Percentiles rank a stretch among this genome's conserved stretches.
phyloP scores from a whole-genome alignment of 2,113 vertebrate species.

The Tupaia chinensis region DNA sequence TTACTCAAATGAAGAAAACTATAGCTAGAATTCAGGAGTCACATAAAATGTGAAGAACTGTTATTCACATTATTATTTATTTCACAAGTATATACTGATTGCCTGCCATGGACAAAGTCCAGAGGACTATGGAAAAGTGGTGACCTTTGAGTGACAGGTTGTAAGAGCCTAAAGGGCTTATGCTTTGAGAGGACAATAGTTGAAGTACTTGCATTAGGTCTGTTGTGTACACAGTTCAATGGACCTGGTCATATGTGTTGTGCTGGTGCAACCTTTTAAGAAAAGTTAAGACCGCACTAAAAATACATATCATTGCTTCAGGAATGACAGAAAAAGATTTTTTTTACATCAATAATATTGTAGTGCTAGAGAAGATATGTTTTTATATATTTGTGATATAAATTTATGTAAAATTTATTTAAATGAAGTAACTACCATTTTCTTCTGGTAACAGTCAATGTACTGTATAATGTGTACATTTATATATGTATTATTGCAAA shows the following conservation, averaged over 20 bases:
- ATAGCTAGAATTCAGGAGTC: not conserved
- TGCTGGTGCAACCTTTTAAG: not conserved
- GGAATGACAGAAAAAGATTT: not conserved
- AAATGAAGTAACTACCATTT: not conserved
- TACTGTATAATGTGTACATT: not conserved
- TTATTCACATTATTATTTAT: not conserved
- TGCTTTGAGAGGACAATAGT: not conserved
- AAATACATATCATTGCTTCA: not conserved
- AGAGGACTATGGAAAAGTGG: not conserved
- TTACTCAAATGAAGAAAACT: not conserved
- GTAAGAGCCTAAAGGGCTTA: not conserved
- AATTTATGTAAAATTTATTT: not conserved
- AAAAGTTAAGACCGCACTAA: not conserved
- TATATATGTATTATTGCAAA: not conserved
- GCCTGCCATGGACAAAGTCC: not conserved
- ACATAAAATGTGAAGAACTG: not conserved
- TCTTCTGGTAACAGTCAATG: not conserved
- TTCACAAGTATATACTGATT: not conserved
- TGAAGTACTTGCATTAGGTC: not conserved
- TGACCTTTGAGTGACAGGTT: not conserved
- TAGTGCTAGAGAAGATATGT: no score
- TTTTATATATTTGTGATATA: no score
- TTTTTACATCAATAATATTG: not conserved
- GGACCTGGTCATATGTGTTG: not conserved
- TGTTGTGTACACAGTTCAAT: not conserved